Percentiles rank a stretch among this genome's conserved stretches.
These are phyloP conservation scores for Acromyrmex charruanus DNA, from an alignment of 1,140 invertebrate species.

Conservation along the genomic window DNA sequence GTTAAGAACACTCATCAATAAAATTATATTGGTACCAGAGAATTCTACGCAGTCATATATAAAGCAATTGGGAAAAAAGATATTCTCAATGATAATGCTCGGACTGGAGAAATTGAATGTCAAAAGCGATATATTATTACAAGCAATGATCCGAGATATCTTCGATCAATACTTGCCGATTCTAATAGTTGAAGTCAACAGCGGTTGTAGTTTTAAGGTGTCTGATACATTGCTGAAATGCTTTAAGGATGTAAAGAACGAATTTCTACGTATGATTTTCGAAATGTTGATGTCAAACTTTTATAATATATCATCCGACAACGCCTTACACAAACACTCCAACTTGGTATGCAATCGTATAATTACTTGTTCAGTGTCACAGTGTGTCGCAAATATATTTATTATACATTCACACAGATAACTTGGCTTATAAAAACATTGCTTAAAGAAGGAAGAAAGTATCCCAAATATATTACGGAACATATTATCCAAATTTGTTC, in stretches of 20 bases:
- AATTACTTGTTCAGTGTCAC: conserved; percentile 9
- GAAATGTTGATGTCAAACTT: conserved; percentile 79
- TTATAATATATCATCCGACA: conserved; percentile 77
- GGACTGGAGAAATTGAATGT: conserved; percentile 81
- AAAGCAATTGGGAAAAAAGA: conserved; percentile 77
- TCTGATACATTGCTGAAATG: conserved; percentile 79
- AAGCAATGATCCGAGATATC: conserved; percentile 79
- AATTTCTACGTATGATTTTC: conserved; percentile 79
- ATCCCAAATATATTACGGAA: conserved; percentile 74
- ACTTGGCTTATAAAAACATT: conserved; percentile 81
- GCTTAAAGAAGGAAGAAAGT: conserved; percentile 74
- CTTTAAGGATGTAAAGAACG: conserved; percentile 78
- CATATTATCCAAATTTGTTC: conserved; percentile 79
- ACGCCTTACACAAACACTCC: conserved; percentile 81
- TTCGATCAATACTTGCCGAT: conserved; percentile 83
- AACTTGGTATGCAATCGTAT: conserved; percentile 77
- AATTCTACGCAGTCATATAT: conserved; percentile 71
- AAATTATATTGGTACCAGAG: conserved; percentile 79
- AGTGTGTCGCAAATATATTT: conserved; percentile 16
- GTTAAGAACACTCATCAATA: conserved; percentile 79
- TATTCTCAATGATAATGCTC: conserved; percentile 83
- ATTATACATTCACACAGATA: conserved; percentile 75
- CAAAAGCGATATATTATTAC: conserved; percentile 80
- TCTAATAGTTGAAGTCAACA: conserved; percentile 74
- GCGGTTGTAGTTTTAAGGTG: conserved; percentile 74